These are phyloP conservation scores for Sisyra nigra DNA, from an alignment of 2,888 invertebrate genomes.

Conservation along the genomic window DNA sequence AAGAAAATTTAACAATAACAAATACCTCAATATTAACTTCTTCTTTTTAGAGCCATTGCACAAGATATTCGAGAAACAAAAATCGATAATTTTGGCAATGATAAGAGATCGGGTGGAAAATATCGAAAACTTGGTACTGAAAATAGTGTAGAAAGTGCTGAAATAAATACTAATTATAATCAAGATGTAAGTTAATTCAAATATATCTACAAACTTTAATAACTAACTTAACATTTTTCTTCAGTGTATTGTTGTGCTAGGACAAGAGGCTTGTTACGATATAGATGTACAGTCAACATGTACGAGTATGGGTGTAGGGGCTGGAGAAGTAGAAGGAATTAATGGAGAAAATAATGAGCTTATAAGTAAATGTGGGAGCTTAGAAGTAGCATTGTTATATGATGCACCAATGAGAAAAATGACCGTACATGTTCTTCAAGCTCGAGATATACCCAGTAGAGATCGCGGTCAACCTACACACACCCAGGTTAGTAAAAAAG, in stretches of 20 bases:
- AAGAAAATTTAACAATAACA: background rate
- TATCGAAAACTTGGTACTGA: constrained; percentile 27
- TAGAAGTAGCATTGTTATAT: constrained; percentile 78
- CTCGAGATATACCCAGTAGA: constrained; percentile 59
- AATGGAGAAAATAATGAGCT: constrained; percentile 21
- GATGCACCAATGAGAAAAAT: constrained; percentile 83
- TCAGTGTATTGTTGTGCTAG: constrained; percentile 34
- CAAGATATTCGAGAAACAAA: constrained; percentile 39
- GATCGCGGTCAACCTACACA: constrained; percentile 50
- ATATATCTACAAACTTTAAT: background rate
- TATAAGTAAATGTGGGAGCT: constrained; percentile 49
- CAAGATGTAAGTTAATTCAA: constrained; percentile 42
- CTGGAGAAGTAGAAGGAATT: constrained; percentile 28
- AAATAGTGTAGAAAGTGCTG: constrained; percentile 29
- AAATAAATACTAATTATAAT: constrained; percentile 45
- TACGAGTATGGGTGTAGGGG: constrained; percentile 17
- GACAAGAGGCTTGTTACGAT: constrained; percentile 25
- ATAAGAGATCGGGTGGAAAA: constrained; percentile 18
- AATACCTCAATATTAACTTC: background rate
- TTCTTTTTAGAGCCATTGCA: constrained; percentile 8
- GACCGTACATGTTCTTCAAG: constrained; percentile 84
- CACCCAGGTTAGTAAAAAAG: constrained; percentile 35
- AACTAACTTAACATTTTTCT: constrained; percentile 8
- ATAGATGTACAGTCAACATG: constrained; percentile 26
- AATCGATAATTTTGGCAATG: constrained; percentile 35